These are phyloP conservation scores for Phoenicopterus ruber DNA, from an alignment of 2,113 vertebrate species.

Conservation along the genomic window DNA sequence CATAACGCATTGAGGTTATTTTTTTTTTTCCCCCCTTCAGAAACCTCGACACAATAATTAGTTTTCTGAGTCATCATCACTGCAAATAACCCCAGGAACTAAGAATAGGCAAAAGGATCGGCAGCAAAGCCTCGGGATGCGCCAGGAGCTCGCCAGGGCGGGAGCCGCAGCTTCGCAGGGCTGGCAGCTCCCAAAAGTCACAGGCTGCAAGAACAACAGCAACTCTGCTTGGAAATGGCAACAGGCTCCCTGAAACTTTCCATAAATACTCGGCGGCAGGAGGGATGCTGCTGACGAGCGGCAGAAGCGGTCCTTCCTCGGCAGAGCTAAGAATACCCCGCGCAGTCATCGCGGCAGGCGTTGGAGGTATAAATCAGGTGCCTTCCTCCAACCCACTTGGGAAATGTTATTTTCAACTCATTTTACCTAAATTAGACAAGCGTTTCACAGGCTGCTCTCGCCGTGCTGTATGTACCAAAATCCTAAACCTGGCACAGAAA, in stretches of 20 bases:
- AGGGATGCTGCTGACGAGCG: not conserved
- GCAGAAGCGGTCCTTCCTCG: not conserved
- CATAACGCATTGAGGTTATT: not conserved
- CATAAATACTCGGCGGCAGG: not conserved
- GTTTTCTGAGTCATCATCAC: slow-evolving; percentile 19
- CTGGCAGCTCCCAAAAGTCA: not conserved
- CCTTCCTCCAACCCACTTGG: not conserved
- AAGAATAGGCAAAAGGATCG: not conserved
- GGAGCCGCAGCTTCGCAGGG: not conserved
- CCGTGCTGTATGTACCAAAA: not conserved
- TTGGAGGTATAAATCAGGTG: not conserved
- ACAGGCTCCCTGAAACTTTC: not conserved
- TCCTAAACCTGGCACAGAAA: not conserved
- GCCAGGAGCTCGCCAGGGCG: not conserved
- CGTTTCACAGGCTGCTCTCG: not conserved
- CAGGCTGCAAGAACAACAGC: not conserved
- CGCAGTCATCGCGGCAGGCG: not conserved
- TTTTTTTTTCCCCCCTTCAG: not conserved
- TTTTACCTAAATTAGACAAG: not conserved
- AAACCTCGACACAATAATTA: not conserved
- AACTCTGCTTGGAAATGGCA: not conserved
- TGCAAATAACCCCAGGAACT: slow-evolving; percentile 33
- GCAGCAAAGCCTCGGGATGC: not conserved
- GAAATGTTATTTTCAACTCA: not conserved
- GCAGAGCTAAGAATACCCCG: not conserved